Evolutionary conservation across 1,140 invertebrate genomes (phyloP), one percentile per base, ranked within the genome.

Genomic region (Branchinecta lynchi): DNA sequence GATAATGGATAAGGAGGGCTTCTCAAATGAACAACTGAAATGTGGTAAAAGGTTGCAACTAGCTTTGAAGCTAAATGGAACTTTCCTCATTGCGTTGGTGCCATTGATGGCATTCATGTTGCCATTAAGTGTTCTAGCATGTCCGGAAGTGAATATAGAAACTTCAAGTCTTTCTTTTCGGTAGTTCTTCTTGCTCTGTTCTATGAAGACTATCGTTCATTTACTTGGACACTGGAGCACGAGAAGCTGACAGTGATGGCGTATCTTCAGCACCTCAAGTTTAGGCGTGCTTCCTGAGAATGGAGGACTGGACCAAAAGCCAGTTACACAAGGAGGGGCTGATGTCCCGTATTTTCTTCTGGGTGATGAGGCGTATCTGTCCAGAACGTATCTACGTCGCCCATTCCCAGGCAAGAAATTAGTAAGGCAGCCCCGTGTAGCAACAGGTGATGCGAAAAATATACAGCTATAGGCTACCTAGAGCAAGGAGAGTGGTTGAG

Each of bases 71-170:
- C 67, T 60, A 10, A 66, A 21, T 71, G 76, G 75, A 71, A 77
- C 68, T 81, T 80, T 73, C 78, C 75, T 45, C 72, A 78, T 69
- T 78, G 76, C 70, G 71, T 79, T 68, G 79, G 79, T 8, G 74
- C 79, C 17, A 74, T 81, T 10, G 81, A 83, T 74, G 81, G 81
- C 2, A 83, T 82, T 71, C 81, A 84, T 73, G 68, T 83, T 21
- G 69, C 73, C 2, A 78, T 78, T 71, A 77, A 81, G 77, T 71
- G 79, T 74, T 71, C 82, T 78, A 7, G 51, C 21, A 72, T 77
- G 44, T 76, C 75, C 71, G 81, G 82, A 69, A 72, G 74, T 9
- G 73, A 76, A 12, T 84, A 76, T 77, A 81, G 75, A 65, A 84
- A 83, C 73, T 83, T 83, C 71, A 84, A 83, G 70, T 72, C 75